A percentile compares a stretch with the other conserved stretches of the same genome.
phyloP scores from a whole-genome alignment of 2,113 vertebrate genomes.

The Pristiophorus japonicus region DNA sequence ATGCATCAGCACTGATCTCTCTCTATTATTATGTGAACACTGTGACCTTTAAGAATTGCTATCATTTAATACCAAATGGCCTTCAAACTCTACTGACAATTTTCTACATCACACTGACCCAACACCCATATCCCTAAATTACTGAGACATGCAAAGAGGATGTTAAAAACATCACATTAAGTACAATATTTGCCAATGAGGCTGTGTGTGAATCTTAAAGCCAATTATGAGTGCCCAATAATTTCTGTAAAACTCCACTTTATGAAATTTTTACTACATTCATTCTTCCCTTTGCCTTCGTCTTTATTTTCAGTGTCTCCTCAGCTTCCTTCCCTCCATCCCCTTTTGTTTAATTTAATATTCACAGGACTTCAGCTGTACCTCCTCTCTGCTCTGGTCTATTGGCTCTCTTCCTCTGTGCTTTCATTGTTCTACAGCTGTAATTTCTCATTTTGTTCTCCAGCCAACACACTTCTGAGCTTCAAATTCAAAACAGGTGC shows the following conservation, averaged over 20 bases:
- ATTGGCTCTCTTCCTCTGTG: background rate
- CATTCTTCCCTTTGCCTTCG: background rate
- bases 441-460: background rate
- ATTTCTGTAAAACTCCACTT: background rate
- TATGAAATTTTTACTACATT: background rate
- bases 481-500: background rate
- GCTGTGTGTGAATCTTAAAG: background rate
- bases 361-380: background rate
- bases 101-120: background rate
- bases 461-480: background rate
- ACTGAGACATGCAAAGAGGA: background rate
- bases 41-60: background rate
- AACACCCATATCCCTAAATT: background rate
- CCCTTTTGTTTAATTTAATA: background rate
- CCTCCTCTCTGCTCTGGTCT: background rate
- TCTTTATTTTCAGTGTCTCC: background rate
- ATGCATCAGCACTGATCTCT: background rate
- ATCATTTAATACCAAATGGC: background rate
- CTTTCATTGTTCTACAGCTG: background rate
- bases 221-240: background rate
- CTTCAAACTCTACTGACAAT: background rate
- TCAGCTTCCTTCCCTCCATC: background rate
- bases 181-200: background rate
- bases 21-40: background rate
- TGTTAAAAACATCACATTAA: no score